Percentiles rank a stretch among this genome's conserved stretches.
These are phyloP conservation scores for Platycheirus albimanus DNA, from an alignment of 2,888 invertebrate species.

Conservation along the genomic window DNA sequence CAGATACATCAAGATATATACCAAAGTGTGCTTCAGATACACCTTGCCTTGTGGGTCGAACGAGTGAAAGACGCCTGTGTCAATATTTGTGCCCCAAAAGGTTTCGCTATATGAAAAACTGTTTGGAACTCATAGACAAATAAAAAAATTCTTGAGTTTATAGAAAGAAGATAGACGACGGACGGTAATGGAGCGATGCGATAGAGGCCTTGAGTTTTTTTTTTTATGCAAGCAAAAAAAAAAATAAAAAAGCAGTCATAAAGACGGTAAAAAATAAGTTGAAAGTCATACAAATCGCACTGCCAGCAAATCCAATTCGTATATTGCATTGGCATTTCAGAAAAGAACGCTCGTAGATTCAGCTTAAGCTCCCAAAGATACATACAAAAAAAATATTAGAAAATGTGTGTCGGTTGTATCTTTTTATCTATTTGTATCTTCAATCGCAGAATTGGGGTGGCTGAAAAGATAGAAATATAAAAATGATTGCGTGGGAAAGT, in stretches of 20 bases:
- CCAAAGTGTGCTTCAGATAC: constrained; percentile 33
- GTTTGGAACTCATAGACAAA: neutral
- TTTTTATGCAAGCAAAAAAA: neutral
- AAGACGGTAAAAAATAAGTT: neutral
- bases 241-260: neutral
- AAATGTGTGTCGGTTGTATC: constrained; percentile 1
- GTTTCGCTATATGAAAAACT: constrained; percentile 25
- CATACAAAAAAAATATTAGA: neutral
- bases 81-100: constrained; percentile 67
- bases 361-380: constrained; percentile 21
- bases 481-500: constrained; percentile 60
- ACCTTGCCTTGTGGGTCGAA: constrained; percentile 8
- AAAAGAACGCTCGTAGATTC: constrained; percentile 33
- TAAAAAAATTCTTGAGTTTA: too few relatives aligned
- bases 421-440: constrained; percentile 12
- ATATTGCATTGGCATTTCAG: constrained; percentile 53
- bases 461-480: constrained; percentile 10
- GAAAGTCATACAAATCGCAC: constrained; percentile 53
- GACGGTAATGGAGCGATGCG: too few relatives aligned
- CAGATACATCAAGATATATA: neutral
- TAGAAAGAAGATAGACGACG: too few relatives aligned
- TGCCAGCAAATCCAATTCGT: constrained; percentile 39
- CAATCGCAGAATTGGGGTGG: constrained; percentile 11
- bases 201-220: constrained; percentile 9
- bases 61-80: constrained; percentile 42